Conservation (phyloP, 2,888 invertebrate species). For the Ligdia adustata region DNA sequence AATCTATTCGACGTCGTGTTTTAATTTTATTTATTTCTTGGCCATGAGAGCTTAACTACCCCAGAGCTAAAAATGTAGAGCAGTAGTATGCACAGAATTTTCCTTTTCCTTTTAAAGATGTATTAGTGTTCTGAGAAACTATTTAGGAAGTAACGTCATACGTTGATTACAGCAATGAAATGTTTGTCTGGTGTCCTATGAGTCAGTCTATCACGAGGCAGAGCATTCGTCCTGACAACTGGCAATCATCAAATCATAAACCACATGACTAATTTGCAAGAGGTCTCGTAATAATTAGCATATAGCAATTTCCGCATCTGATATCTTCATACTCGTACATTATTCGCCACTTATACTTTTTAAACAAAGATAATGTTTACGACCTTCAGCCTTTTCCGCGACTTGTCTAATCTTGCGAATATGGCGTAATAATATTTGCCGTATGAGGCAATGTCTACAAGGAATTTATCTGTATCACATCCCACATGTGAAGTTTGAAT, state of each 20-base stretch:
- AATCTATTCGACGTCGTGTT: no score
- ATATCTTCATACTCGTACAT: conserved; percentile 48
- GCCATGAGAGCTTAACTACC: no score
- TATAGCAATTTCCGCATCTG: conserved; percentile 45
- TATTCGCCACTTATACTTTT: conserved; percentile 35
- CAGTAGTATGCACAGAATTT: no score
- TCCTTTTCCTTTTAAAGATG: no score
- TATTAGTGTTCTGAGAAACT: conserved; percentile 43
- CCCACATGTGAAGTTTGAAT: conserved; percentile 10
- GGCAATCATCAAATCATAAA: conserved; percentile 33
- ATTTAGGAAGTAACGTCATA: conserved; percentile 46
- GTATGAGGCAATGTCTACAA: conserved; percentile 10
- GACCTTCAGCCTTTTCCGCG: conserved; percentile 65
- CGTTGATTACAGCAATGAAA: conserved; percentile 51
- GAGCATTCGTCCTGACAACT: conserved; percentile 37
- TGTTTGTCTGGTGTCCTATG: conserved; percentile 47
- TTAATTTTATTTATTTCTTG: no score
- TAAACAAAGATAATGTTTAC: conserved; percentile 41
- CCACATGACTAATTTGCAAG: conserved; percentile 41
- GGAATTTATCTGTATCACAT: conserved; percentile 19
- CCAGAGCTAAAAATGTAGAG: no score
- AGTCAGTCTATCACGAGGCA: conserved; percentile 48
- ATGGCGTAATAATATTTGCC: conserved; percentile 42
- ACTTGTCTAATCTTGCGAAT: conserved; percentile 54
- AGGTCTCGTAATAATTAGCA: conserved; percentile 28